Evolutionary conservation across 1,140 invertebrate species (phyloP), one percentile per base, ranked within the genome.

Genomic region (Drosophila sucinea): DNA sequence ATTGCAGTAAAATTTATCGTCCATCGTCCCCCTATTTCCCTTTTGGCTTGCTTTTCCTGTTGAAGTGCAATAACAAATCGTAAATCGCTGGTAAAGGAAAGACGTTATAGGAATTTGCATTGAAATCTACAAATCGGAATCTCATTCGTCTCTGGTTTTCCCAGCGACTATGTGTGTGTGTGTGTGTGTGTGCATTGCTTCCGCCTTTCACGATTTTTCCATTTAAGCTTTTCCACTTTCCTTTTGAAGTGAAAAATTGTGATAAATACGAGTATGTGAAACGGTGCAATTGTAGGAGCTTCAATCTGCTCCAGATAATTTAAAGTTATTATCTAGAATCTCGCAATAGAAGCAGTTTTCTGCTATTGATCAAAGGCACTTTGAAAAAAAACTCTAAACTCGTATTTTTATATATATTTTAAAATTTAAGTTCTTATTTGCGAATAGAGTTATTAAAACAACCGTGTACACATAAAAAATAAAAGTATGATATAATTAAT

Each of bases 151-250:
- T 38, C 35, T 38, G 8, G 3, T 1, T 4, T 11, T n/a, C 11
- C 1, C 35, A 38, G 10, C 4, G 10, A 10, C 11, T 38, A 11
- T 38, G 35, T 38, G 7, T 23, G 32, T 1, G 17, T 58, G 7
- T 23, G 17, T 60, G 10, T 67, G 74, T 68, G 63, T 51, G 75
- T 76, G 23, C 44, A 27, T 58, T 51, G 64, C 57, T 75, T 75
- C 73, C 73, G 72, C 23, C 68, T 30, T 57, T 38, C 55, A 29
- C 27, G 23, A 32, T 57, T 23, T 68, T 72, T 75, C 68, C 61
- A 74, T 74, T 74, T 60, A 2, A 17, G 40, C 60, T 62, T 63
- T 74, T 74, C 70, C 71, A 71, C 25, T 55, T 73, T 67, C 29
- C 55, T 56, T 47, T 72, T 51, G 0, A 1, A 23, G 44, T 8